Conservation (phyloP, 2,888 invertebrate genomes). For the Nowickia ferox region DNA sequence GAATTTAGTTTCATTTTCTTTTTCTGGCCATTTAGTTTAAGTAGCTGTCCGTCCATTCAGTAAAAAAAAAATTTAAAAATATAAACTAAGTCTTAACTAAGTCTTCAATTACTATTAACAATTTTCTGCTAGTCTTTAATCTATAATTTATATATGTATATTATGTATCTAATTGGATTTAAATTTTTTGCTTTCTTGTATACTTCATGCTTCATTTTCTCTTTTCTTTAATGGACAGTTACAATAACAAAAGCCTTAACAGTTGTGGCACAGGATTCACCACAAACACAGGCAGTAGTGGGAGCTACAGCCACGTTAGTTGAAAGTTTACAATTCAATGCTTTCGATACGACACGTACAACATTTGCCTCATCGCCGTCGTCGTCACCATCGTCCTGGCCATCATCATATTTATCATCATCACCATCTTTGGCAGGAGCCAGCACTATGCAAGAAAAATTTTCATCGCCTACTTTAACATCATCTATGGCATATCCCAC, state of each 20-base stretch:
- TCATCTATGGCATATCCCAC: slow-evolving; percentile 50
- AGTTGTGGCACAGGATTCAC: slow-evolving; percentile 63
- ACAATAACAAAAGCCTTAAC: slow-evolving; percentile 62
- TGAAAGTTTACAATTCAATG: slow-evolving; percentile 71
- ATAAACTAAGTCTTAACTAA: background rate
- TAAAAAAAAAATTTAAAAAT: background rate
- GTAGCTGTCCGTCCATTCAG: background rate
- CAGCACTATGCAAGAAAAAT: slow-evolving; percentile 26
- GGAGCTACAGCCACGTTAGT: slow-evolving; percentile 66
- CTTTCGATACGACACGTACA: slow-evolving; percentile 69
- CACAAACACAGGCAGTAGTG: slow-evolving; percentile 58
- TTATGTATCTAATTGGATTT: slow-evolving; percentile 64
- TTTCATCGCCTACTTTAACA: slow-evolving; percentile 34
- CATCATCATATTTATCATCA: slow-evolving; percentile 54
- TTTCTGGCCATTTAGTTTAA: background rate
- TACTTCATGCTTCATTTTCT: slow-evolving; percentile 11
- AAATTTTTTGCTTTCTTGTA: slow-evolving; percentile 4
- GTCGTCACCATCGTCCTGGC: slow-evolving; percentile 53
- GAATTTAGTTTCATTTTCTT: background rate
- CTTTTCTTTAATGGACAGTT: slow-evolving; percentile 32
- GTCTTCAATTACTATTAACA: slow-evolving; percentile 28
- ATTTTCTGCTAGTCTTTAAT: slow-evolving; percentile 33
- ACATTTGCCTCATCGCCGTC: slow-evolving; percentile 63
- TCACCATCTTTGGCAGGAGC: slow-evolving; percentile 51
- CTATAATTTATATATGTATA: slow-evolving; percentile 48